A percentile compares a stretch with the other conserved stretches of the same genome.
Conservation (phyloP, 2,797 vertebrate species). For the Valencia hispanica region DNA sequence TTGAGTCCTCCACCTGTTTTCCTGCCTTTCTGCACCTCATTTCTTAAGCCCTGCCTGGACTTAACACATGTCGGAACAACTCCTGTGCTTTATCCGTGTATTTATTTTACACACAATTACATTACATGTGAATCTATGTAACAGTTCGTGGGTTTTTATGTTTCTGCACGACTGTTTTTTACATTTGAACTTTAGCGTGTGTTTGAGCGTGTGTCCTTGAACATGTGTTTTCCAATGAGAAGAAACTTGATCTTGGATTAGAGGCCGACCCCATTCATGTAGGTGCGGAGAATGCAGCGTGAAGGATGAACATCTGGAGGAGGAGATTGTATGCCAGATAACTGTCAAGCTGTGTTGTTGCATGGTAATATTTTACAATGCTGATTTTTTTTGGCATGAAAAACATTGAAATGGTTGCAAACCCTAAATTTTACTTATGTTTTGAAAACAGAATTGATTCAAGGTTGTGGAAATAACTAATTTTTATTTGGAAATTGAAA, state of each 20-base stretch:
- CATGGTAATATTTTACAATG: background rate
- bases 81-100: constrained; percentile 3
- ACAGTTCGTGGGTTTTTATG: background rate
- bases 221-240: constrained; percentile 14
- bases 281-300: background rate
- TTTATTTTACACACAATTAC: background rate
- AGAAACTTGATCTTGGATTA: constrained; percentile 47
- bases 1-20: constrained; percentile 59
- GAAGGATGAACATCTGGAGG: constrained; percentile 44
- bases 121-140: background rate
- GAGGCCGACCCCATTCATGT: constrained; percentile 41
- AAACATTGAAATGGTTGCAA: background rate
- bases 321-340: background rate
- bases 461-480: background rate
- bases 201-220: constrained; percentile 7
- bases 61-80: constrained; percentile 26
- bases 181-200: background rate
- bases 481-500: background rate
- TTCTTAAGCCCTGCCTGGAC: constrained; percentile 32
- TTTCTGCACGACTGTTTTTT: background rate
- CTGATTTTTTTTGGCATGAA: background rate
- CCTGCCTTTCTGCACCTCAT: constrained; percentile 32
- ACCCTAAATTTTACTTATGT: background rate
- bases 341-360: background rate
- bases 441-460: background rate